Evolutionary conservation across 2,797 vertebrate genomes (phyloP).

Genomic region (Hippopotamyrus pictus): DNA sequence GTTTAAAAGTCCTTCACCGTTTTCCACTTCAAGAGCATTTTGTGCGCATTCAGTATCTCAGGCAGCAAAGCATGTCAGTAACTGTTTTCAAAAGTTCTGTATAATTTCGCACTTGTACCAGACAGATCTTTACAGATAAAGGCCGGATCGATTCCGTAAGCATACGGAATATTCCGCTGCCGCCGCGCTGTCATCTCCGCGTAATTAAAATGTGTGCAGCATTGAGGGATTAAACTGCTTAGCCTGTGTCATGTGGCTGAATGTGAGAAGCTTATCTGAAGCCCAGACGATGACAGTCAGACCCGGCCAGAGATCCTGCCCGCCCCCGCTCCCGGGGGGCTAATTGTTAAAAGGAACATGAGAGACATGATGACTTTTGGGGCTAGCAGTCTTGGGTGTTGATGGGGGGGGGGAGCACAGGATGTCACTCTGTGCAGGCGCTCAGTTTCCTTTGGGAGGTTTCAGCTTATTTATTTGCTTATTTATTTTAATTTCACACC

Average conservation of each 20-base stretch:
- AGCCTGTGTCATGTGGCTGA: not conserved
- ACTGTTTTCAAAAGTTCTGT: not conserved
- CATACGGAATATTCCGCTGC: not conserved
- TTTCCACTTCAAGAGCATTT: not conserved
- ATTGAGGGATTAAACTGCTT: not conserved
- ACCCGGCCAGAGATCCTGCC: not conserved
- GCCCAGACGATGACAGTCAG: not conserved
- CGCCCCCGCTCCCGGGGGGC: not conserved
- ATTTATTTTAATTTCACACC: slow-evolving; percentile 62
- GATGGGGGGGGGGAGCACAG: not conserved
- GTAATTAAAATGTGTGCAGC: slow-evolving; percentile 4
- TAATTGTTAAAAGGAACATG: not conserved
- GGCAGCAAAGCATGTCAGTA: not conserved
- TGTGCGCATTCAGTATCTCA: not conserved
- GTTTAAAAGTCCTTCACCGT: not conserved
- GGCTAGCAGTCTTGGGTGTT: not conserved
- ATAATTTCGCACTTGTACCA: not conserved
- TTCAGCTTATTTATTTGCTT: slow-evolving; percentile 25
- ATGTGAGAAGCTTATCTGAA: not conserved
- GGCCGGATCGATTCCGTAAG: not conserved
- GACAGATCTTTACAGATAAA: not conserved
- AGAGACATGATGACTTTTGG: not conserved
- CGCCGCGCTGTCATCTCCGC: no score
- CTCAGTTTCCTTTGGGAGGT: slow-evolving; percentile 26
- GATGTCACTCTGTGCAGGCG: slow-evolving; percentile 14